Percentiles rank a stretch among this genome's conserved stretches.
phyloP scores from a whole-genome alignment of 1,140 invertebrate species.

The Leucophenga varia region DNA sequence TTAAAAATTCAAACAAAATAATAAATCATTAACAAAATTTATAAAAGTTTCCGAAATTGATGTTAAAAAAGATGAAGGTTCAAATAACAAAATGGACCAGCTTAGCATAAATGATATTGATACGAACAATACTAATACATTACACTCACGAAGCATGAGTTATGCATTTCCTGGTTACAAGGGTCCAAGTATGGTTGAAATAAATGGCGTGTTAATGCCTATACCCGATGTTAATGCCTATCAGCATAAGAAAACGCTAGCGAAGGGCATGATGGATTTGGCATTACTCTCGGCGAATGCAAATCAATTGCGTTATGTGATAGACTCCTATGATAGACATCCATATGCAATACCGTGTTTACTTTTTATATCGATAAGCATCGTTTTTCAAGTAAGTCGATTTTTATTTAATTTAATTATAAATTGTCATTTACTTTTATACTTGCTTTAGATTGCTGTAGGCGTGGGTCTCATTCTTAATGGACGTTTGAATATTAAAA shows the following conservation, averaged over 20 bases:
- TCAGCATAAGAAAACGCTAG: conserved; percentile 89
- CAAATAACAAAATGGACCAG: conserved; percentile 43
- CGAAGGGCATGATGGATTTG: conserved; percentile 88
- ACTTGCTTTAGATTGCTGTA: conserved; percentile 67
- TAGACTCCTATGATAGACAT: conserved; percentile 69
- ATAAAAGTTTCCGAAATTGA: too few species aligned
- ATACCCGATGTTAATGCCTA: conserved; percentile 81
- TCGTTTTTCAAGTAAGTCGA: conserved; percentile 71
- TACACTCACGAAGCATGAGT: conserved; percentile 26
- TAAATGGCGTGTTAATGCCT: conserved; percentile 43
- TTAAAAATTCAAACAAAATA: too few species aligned
- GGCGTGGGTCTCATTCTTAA: conserved; percentile 82
- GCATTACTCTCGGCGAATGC: conserved; percentile 81
- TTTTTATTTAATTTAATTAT: conserved; percentile 2
- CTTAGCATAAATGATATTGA: conserved; percentile 61
- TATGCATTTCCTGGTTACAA: conserved; percentile 33
- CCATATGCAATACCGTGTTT: conserved; percentile 78
- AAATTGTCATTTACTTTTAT: conserved; percentile 2
- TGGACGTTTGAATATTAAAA: conserved; percentile 76
- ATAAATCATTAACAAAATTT: too few species aligned
- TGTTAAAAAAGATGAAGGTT: conserved; percentile 53
- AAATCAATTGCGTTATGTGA: conserved; percentile 82
- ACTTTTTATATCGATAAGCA: conserved; percentile 74
- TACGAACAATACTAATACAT: neutral
- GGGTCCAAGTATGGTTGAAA: conserved; percentile 28